A percentile compares a stretch with the other conserved stretches of the same genome.
Evolutionary conservation across 2,113 vertebrate species (phyloP).

Genomic region (Sturnus vulgaris): DNA sequence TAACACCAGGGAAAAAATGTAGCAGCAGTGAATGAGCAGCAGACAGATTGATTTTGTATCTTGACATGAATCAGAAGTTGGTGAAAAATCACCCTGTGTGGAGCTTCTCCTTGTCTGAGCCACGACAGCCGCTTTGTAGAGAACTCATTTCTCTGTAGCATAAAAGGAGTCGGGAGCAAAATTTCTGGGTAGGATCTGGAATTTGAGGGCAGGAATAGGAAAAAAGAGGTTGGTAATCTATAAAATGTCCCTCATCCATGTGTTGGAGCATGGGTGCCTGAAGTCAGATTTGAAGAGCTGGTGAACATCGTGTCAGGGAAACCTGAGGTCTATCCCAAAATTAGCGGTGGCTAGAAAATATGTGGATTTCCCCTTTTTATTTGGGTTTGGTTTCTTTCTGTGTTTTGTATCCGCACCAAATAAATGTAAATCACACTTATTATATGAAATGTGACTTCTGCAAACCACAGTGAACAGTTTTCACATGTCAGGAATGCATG

Average conservation of each 20-base stretch:
- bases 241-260: accelerated
- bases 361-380: not conserved
- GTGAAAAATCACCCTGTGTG: not conserved
- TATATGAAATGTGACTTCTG: not conserved
- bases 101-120: not conserved
- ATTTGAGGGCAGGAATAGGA: not conserved
- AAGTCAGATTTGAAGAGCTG: not conserved
- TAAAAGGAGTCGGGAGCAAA: not conserved
- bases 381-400: not conserved
- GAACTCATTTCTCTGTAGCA: not conserved
- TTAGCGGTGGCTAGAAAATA: not conserved
- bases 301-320: accelerated
- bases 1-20: not conserved
- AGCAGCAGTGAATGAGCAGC: not conserved
- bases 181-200: not conserved
- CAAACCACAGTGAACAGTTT: not conserved
- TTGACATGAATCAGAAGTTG: not conserved
- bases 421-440: not conserved
- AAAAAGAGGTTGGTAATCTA: not conserved
- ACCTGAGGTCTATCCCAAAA: not conserved
- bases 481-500: not conserved
- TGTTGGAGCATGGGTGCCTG: not conserved
- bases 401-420: not conserved
- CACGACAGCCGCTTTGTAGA: accelerated
- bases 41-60: constrained; percentile 41